These are phyloP conservation scores for Urocolius indicus DNA, from an alignment of 2,113 vertebrate genomes.

Conservation along the genomic window DNA sequence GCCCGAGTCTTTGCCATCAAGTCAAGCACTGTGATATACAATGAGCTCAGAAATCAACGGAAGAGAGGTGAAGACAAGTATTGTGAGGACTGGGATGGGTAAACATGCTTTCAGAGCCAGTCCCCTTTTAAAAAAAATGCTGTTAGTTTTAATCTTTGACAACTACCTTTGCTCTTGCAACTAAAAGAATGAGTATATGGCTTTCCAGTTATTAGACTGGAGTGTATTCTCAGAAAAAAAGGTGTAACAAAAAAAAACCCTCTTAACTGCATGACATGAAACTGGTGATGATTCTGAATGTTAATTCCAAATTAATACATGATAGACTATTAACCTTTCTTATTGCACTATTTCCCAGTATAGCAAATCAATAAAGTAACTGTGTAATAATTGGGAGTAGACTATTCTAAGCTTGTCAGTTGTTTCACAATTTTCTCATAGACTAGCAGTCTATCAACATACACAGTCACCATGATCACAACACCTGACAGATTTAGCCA, in stretches of 20 bases:
- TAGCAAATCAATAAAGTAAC: background rate
- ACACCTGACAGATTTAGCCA: background rate
- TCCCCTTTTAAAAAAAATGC: background rate
- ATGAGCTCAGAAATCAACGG: background rate
- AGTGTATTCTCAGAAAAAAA: background rate
- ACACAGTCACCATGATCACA: accelerated
- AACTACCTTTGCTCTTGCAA: background rate
- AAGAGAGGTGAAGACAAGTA: background rate
- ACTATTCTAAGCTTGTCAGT: background rate
- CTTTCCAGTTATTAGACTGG: background rate
- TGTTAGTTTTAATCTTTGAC: background rate
- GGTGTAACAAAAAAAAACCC: background rate
- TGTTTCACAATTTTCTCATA: background rate
- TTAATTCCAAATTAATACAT: background rate
- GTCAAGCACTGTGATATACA: background rate
- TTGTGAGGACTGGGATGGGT: background rate
- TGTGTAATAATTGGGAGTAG: background rate
- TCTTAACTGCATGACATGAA: background rate
- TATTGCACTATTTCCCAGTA: background rate
- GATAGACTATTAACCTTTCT: background rate
- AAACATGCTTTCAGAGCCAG: background rate
- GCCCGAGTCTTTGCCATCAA: background rate
- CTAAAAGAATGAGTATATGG: background rate
- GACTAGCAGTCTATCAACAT: background rate
- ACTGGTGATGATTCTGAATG: background rate